phyloP scores from a whole-genome alignment of 2,888 invertebrate species.

The Electrophaes corylata region DNA sequence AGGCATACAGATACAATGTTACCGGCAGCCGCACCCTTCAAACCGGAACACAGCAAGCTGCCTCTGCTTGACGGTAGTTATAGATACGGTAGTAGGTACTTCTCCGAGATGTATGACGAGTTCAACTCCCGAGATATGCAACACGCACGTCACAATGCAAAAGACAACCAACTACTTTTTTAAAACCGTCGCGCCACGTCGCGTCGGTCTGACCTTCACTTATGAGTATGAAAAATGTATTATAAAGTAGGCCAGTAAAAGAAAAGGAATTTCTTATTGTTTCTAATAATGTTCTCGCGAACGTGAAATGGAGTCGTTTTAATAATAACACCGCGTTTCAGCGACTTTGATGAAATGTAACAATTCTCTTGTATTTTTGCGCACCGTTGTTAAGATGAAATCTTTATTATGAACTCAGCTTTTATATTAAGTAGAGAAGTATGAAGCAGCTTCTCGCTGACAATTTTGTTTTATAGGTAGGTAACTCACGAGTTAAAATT shows the following conservation, averaged over 20 bases:
- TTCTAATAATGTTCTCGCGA: slow-evolving; percentile 34
- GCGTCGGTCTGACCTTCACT: not conserved
- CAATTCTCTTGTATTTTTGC: slow-evolving; percentile 2
- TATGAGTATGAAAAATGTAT: slow-evolving; percentile 7
- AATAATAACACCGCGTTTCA: slow-evolving; percentile 34
- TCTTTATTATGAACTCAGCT: not conserved
- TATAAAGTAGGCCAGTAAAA: slow-evolving; percentile 20
- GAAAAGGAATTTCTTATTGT: slow-evolving; percentile 30
- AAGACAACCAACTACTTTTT: too few relatives aligned
- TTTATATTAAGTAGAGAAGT: not conserved
- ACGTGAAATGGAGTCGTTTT: slow-evolving; percentile 36
- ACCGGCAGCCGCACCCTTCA: too few relatives aligned
- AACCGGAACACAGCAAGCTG: too few relatives aligned
- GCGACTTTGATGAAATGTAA: slow-evolving; percentile 17
- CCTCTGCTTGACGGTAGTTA: too few relatives aligned
- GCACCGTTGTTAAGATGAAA: not conserved
- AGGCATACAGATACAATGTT: too few relatives aligned
- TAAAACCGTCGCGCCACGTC: not conserved
- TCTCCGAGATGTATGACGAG: too few relatives aligned
- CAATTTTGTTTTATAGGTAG: not conserved
- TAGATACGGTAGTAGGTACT: too few relatives aligned
- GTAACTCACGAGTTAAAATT: too few relatives aligned
- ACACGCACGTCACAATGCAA: too few relatives aligned
- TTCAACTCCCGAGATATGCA: too few relatives aligned
- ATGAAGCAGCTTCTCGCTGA: not conserved